A percentile compares a stretch with the other conserved stretches of the same genome.
These are phyloP conservation scores for Somateria mollissima DNA, from an alignment of 2,797 vertebrate species.

Conservation along the genomic window DNA sequence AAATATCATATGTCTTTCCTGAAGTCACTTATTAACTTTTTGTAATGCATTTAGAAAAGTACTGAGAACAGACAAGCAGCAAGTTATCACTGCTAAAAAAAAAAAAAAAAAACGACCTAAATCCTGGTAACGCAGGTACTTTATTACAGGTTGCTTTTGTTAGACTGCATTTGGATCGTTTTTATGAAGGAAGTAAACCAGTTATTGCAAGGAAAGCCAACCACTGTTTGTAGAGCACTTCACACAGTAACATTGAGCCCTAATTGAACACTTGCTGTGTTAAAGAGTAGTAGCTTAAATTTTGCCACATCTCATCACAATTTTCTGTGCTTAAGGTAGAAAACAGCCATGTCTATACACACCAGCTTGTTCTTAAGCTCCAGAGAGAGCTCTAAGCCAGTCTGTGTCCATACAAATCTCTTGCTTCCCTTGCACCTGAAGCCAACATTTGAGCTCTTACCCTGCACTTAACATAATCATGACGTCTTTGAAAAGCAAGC, in stretches of 20 bases:
- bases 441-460: background rate
- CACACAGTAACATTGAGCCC: background rate
- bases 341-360: rapidly evolving
- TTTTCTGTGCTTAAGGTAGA: background rate
- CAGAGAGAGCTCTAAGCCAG: background rate
- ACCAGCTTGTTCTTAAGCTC: background rate
- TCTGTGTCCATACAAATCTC: background rate
- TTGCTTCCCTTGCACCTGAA: background rate
- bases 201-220: background rate
- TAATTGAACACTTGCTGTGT: background rate
- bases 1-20: background rate
- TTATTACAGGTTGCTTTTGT: background rate
- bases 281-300: background rate
- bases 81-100: background rate
- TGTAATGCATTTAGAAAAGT: background rate
- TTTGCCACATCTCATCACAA: background rate
- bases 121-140: background rate
- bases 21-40: background rate
- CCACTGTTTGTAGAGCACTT: background rate
- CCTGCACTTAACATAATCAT: rapidly evolving
- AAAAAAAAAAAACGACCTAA: background rate
- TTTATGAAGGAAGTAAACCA: background rate
- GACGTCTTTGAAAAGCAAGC: background rate
- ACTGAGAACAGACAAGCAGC: background rate
- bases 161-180: background rate